Base-by-base conservation (phyloP, 2,888 invertebrate genomes). In the Carabus problematicus region DNA sequence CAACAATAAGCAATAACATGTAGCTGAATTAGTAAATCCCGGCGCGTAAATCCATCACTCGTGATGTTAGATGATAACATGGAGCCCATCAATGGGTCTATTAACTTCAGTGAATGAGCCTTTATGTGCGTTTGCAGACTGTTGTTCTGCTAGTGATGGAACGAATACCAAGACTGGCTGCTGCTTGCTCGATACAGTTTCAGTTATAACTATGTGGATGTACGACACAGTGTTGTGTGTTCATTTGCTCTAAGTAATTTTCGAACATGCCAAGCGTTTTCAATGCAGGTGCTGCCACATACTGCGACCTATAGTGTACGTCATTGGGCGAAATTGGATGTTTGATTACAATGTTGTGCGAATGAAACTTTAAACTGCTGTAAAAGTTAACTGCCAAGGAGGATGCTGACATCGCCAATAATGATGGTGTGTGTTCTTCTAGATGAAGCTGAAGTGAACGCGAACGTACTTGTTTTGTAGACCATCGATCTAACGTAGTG, bases 51-150 rank as follows among this genome's bases (percentile, higher is more conserved):
- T 64, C 63, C 41, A 64, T 64, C 63, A 64, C 52, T 64, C 63
- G 54, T 54, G 63, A 54, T 64, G 54, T 64, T 54, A 54, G 63
- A 54, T 64, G 63, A 64, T 64, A 64, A 64, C 54, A 54, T 12
- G 54, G 19, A n/a, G n/a, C 42, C 52, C 52, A 52, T 18, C 56
- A 64, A 64, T 64, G 55, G 54, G 43, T 64, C 64, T 56, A 64
- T 64, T 64, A 64, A 56, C 56, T 55, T 42, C 29, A 45, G 16
- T 56, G 56, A 64, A 64, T 64, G 62, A 62, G 39, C 62, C 62
- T 52, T 62, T 45, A 49, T 39, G 9, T 45, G 43, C 42, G 12
- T 56, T 52, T 52, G 52, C 19, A 12, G 52, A 52, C 52, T 8
- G 12, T 52, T 52, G 16, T 12, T 52, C 52, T 45, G 52, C 16